These are phyloP conservation scores for Haliaeetus leucogaster DNA, from an alignment of 2,113 vertebrate genomes.

Conservation along the genomic window DNA sequence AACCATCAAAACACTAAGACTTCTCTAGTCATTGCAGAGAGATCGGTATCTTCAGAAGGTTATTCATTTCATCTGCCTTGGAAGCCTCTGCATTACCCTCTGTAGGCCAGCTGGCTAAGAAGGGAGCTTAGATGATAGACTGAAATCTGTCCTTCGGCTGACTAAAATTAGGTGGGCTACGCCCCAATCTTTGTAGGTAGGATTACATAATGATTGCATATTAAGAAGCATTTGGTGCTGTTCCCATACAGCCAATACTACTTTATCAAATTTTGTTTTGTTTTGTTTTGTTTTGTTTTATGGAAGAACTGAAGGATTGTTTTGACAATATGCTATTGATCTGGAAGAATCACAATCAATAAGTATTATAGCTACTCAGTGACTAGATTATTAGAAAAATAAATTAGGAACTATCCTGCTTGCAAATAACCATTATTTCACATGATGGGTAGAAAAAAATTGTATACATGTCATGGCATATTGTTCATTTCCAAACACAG, in stretches of 20 bases:
- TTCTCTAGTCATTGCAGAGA: background rate
- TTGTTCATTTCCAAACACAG: conserved; percentile 16
- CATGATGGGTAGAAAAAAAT: conserved; percentile 8
- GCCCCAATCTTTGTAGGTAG: background rate
- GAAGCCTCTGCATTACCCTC: background rate
- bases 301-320: conserved; percentile 5
- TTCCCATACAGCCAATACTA: background rate
- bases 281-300: background rate
- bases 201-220: background rate
- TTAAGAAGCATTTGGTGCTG: conserved; percentile 1
- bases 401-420: conserved; percentile 52
- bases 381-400: conserved; percentile 55
- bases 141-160: background rate
- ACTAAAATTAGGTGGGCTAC: background rate
- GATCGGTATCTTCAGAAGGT: background rate
- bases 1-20: background rate
- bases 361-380: conserved; percentile 44
- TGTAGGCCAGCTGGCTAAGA: background rate
- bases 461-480: background rate
- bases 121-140: background rate
- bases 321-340: conserved; percentile 50
- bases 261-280: background rate
- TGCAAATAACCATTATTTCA: conserved; percentile 44
- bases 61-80: background rate
- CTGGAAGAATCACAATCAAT: conserved; percentile 46